These are phyloP conservation scores for Medauroidea extradentata DNA, from an alignment of 1,140 invertebrate genomes.

Conservation along the genomic window DNA sequence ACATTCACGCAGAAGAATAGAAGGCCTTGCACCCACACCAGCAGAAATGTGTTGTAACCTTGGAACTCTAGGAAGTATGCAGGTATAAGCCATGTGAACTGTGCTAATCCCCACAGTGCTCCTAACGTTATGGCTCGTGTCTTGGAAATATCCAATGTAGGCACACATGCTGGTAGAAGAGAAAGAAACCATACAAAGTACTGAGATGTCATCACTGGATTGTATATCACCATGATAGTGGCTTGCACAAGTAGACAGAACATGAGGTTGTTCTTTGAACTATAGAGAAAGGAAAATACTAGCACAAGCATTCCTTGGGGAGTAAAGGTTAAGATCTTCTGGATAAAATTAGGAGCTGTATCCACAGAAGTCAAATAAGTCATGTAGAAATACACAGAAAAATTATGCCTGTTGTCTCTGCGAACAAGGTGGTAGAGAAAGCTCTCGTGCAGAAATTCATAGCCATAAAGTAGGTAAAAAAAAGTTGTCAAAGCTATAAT, in stretches of 20 bases:
- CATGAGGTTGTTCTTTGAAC: conserved; percentile 60
- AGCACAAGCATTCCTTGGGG: conserved; percentile 71
- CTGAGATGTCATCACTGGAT: conserved; percentile 95
- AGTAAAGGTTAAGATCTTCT: conserved; percentile 65
- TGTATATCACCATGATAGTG: conserved; percentile 88
- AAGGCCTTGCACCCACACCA: conserved; percentile 71
- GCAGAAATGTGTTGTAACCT: conserved; percentile 73
- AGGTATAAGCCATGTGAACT: conserved; percentile 81
- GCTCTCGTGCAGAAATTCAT: conserved; percentile 86
- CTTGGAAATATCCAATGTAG: conserved; percentile 54
- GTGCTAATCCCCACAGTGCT: conserved; percentile 70
- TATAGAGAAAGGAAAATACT: conserved; percentile 65
- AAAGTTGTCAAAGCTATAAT: conserved; percentile 57
- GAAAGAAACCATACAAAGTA: conserved; percentile 97
- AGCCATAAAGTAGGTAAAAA: conserved; percentile 78
- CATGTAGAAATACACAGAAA: conserved; percentile 94
- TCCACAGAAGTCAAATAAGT: conserved; percentile 65
- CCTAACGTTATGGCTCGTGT: conserved; percentile 46
- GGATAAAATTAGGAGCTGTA: conserved; percentile 38
- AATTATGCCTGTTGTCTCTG: conserved; percentile 93
- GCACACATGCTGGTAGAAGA: conserved; percentile 73
- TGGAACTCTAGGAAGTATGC: conserved; percentile 92
- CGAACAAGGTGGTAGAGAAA: conserved; percentile 90
- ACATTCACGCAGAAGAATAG: conserved; percentile 75
- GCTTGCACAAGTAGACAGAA: conserved; percentile 84